These are phyloP conservation scores for Sturnira hondurensis DNA, from an alignment of 2,113 vertebrate species.

Conservation along the genomic window DNA sequence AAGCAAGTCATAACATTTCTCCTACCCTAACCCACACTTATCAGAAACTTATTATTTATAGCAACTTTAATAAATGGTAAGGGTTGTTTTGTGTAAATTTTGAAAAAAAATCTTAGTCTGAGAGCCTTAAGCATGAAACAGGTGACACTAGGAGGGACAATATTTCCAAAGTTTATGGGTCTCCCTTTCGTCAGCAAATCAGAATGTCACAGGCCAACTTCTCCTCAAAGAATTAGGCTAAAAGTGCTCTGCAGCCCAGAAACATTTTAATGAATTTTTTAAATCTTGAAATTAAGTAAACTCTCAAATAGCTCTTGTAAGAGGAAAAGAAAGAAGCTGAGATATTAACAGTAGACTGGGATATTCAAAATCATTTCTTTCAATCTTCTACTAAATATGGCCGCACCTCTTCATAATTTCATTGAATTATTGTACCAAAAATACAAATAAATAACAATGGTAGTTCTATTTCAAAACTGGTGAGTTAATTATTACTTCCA, in stretches of 20 bases:
- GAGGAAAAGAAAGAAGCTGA: background rate
- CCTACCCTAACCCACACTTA: background rate
- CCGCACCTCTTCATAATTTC: background rate
- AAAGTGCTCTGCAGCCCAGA: background rate
- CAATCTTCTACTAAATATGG: background rate
- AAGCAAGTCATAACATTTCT: background rate
- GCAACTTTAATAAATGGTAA: background rate
- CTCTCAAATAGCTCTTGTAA: background rate
- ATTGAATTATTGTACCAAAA: background rate
- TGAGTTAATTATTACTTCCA: background rate
- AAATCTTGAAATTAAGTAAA: background rate
- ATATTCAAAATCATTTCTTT: background rate
- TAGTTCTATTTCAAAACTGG: background rate
- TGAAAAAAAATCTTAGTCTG: background rate
- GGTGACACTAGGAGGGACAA: background rate
- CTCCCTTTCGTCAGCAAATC: background rate
- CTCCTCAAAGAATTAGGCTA: background rate
- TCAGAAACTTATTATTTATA: background rate
- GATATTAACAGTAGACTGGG: background rate
- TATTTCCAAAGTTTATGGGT: background rate
- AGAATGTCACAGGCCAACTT: background rate
- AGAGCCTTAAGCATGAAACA: background rate
- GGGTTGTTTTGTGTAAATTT: background rate
- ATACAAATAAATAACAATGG: background rate
- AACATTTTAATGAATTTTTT: background rate